phyloP scores from a whole-genome alignment of 2,888 invertebrate genomes.

The Ochlodes sylvanus region DNA sequence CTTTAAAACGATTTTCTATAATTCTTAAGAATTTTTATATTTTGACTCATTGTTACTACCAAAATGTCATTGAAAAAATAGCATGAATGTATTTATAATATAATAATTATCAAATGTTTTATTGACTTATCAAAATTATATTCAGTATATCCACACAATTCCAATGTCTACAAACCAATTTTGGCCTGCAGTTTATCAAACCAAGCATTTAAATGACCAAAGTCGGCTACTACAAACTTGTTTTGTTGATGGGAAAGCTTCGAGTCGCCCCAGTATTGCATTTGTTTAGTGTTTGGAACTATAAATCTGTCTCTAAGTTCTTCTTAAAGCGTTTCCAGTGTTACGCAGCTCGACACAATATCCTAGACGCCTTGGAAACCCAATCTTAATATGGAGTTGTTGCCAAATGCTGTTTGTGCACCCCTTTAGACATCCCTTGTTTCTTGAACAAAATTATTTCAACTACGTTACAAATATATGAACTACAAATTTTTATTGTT shows the following conservation, averaged over 20 bases:
- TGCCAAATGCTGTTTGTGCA: constrained; percentile 73
- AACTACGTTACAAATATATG: neutral
- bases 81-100: too few relatives aligned
- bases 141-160: constrained; percentile 51
- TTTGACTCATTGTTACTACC: too few relatives aligned
- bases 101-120: too few relatives aligned
- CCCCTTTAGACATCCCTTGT: constrained; percentile 20
- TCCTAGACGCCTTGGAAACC: constrained; percentile 66
- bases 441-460: constrained; percentile 18
- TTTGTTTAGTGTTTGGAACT: constrained; percentile 70
- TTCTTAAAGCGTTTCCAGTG: constrained; percentile 77
- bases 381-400: constrained; percentile 79
- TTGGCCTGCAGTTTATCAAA: constrained; percentile 73
- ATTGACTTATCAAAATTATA: neutral
- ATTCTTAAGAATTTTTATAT: too few relatives aligned
- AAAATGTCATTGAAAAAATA: too few relatives aligned
- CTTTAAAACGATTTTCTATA: too few relatives aligned
- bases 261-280: constrained; percentile 59
- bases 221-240: constrained; percentile 71
- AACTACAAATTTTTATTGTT: too few relatives aligned
- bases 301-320: constrained; percentile 82
- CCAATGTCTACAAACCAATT: constrained; percentile 61
- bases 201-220: constrained; percentile 79
- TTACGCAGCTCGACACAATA: constrained; percentile 64
- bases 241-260: constrained; percentile 66